phyloP scores from a whole-genome alignment of 2,797 vertebrate genomes.

The Diplodus puntazzo region DNA sequence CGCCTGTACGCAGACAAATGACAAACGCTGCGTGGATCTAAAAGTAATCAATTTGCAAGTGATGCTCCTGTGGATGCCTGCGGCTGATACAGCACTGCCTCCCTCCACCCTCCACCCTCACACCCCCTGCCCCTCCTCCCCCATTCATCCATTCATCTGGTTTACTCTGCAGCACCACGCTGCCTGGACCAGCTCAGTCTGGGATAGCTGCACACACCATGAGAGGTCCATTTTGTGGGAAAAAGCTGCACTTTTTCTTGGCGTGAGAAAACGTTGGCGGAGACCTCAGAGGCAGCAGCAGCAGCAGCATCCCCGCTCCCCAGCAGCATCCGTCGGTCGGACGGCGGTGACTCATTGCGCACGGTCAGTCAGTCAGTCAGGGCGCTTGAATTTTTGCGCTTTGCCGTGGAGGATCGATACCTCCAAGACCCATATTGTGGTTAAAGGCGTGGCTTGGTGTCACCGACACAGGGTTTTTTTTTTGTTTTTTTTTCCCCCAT shows the following conservation, averaged over 20 bases:
- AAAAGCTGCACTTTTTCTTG: slow-evolving; percentile 32
- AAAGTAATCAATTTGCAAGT: slow-evolving; percentile 52
- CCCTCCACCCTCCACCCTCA: slow-evolving; percentile 15
- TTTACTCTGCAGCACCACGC: slow-evolving; percentile 59
- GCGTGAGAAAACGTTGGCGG: slow-evolving; percentile 12
- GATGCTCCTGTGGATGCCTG: slow-evolving; percentile 50
- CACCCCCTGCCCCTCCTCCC: background rate
- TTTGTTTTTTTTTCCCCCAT: slow-evolving; percentile 71
- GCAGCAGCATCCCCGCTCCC: too few relatives aligned
- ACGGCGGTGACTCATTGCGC: slow-evolving; percentile 73
- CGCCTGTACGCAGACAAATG: background rate
- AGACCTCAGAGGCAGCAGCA: slow-evolving; percentile 12
- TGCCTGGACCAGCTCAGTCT: slow-evolving; percentile 44
- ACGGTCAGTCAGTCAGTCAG: slow-evolving; percentile 36
- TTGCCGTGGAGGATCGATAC: slow-evolving; percentile 61
- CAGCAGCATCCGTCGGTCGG: slow-evolving; percentile 25
- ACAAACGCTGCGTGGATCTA: background rate
- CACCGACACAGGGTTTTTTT: slow-evolving; percentile 70
- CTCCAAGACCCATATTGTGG: slow-evolving; percentile 60
- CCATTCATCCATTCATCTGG: slow-evolving; percentile 62
- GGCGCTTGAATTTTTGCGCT: slow-evolving; percentile 52
- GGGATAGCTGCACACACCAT: slow-evolving; percentile 28
- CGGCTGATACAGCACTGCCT: slow-evolving; percentile 38
- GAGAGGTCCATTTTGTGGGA: slow-evolving; percentile 43
- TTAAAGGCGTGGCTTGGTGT: slow-evolving; percentile 84